Percentiles rank a stretch among this genome's conserved stretches.
Conservation (phyloP, 2,888 invertebrate species). For the Caenorhabditis sp. region DNA sequence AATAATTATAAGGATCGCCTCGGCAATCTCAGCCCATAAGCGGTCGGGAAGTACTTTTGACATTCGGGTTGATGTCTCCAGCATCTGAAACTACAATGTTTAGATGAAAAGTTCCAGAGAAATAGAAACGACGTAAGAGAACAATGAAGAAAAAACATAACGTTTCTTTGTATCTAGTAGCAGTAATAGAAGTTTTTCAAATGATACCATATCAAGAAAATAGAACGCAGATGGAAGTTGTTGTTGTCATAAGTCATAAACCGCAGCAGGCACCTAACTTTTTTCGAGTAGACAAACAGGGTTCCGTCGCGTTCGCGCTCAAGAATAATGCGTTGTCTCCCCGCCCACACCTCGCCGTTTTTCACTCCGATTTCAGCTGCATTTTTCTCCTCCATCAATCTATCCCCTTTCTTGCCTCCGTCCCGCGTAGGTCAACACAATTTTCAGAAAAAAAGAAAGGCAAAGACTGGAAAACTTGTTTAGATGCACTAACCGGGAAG, state of each 20-base stretch:
- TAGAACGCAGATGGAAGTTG: too few relatives aligned
- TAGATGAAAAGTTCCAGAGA: neutral
- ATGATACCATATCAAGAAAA: neutral
- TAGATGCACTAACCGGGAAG: slow-evolving; percentile 32
- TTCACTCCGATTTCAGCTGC: slow-evolving; percentile 40
- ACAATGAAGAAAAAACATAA: neutral
- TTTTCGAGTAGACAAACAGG: slow-evolving; percentile 10
- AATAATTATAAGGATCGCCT: slow-evolving; percentile 17
- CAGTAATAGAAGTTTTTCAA: neutral
- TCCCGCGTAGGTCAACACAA: slow-evolving; percentile 27
- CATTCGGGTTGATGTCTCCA: slow-evolving; percentile 43
- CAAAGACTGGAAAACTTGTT: slow-evolving; percentile 43
- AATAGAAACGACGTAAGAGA: too few relatives aligned
- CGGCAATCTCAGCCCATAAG: slow-evolving; percentile 39
- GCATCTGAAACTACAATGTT: slow-evolving; percentile 8
- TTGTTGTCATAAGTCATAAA: neutral
- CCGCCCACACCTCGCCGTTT: slow-evolving; percentile 16
- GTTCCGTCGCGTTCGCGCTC: slow-evolving; percentile 3
- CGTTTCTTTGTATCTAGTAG: neutral
- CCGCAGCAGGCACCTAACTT: too few relatives aligned
- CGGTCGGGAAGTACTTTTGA: slow-evolving; percentile 30
- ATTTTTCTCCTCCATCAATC: slow-evolving; percentile 12
- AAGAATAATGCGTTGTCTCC: neutral
- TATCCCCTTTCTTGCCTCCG: slow-evolving; percentile 16
- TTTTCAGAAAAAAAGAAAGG: slow-evolving; percentile 23